Evolutionary conservation across 1,140 invertebrate genomes (phyloP).

Genomic region (Plutomurus gul): DNA sequence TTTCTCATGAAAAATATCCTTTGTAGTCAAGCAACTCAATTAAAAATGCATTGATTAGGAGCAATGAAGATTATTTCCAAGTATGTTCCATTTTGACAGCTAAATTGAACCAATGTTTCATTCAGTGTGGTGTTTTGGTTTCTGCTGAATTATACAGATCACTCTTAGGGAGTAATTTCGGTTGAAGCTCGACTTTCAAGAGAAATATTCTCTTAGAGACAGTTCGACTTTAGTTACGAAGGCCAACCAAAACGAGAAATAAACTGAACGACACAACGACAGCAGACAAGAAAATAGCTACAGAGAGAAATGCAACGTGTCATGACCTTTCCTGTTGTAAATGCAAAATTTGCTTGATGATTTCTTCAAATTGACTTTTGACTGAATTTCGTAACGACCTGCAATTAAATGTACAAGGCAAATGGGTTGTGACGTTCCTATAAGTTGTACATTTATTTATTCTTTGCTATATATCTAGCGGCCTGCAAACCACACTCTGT

Average conservation of each 20-base stretch:
- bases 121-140: background rate
- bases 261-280: background rate
- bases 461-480: background rate
- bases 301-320: background rate
- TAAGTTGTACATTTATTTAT: background rate
- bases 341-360: background rate
- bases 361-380: background rate
- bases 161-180: background rate
- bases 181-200: no score
- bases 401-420: background rate
- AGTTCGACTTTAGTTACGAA: no score
- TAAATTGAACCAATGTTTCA: background rate
- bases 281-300: background rate
- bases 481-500: no score
- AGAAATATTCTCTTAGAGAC: no score
- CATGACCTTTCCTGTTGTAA: background rate
- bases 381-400: background rate
- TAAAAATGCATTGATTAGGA: conserved; percentile 2
- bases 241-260: no score
- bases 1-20: background rate
- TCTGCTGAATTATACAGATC: background rate
- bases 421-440: no score
- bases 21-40: background rate
- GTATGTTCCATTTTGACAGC: background rate
- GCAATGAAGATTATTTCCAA: no score